Evolutionary conservation across 1,140 invertebrate genomes (phyloP).

Genomic region (Stratiolaelaps scimitus): DNA sequence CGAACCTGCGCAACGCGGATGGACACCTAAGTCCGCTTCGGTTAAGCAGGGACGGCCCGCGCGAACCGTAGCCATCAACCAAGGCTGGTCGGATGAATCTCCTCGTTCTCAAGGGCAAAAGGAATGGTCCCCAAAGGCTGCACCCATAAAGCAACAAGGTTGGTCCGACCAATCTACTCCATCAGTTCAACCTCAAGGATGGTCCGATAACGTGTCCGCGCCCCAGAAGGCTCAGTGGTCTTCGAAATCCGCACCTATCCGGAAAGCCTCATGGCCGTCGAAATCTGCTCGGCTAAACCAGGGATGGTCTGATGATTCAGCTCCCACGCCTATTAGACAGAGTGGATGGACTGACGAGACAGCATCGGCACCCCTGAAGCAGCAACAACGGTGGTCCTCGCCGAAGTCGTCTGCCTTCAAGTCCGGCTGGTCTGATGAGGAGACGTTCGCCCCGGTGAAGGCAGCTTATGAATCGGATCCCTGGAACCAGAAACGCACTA

Average conservation of each 20-base stretch:
- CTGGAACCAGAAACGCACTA: not conserved
- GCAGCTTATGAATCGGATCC: not conserved
- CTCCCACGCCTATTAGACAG: not conserved
- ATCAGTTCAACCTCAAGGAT: no score
- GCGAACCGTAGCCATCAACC: not conserved
- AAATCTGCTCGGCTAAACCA: slow-evolving; percentile 10
- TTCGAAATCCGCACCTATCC: not conserved
- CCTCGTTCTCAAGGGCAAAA: not conserved
- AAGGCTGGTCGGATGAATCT: not conserved
- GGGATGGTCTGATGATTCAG: not conserved
- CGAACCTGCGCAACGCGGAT: not conserved
- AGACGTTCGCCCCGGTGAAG: not conserved
- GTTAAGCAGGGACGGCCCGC: not conserved
- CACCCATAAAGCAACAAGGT: no score
- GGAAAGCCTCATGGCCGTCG: not conserved
- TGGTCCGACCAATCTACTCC: no score
- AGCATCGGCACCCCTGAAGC: not conserved
- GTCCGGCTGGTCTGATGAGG: not conserved
- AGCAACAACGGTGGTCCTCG: not conserved
- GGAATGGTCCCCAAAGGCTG: not conserved
- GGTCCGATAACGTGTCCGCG: not conserved
- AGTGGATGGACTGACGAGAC: not conserved
- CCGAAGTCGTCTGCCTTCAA: no score
- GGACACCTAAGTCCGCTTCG: slow-evolving; percentile 8
- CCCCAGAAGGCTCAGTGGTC: not conserved